These are phyloP conservation scores for Drosophila neotestacea DNA, from an alignment of 2,888 invertebrate genomes.

Conservation along the genomic window DNA sequence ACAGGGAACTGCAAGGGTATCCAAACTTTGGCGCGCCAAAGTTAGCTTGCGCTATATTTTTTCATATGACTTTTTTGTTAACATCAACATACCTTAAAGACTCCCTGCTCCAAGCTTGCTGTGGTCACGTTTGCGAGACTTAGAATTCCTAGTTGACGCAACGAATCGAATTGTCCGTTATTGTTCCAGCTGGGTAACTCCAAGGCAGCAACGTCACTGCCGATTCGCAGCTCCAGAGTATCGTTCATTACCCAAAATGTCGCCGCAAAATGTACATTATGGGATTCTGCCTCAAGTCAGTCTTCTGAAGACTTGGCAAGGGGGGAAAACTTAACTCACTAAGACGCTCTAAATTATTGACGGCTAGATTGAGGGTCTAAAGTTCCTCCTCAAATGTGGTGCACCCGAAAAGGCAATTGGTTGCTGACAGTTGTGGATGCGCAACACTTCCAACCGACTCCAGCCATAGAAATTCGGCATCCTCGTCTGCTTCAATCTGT, in stretches of 20 bases:
- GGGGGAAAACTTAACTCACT: slow-evolving; percentile 90
- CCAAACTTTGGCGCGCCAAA: too few relatives aligned
- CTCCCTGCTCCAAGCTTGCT: slow-evolving; percentile 86
- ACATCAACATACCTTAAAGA: slow-evolving; percentile 81
- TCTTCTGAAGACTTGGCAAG: slow-evolving; percentile 88
- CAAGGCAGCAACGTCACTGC: slow-evolving; percentile 86
- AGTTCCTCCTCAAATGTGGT: slow-evolving; percentile 86
- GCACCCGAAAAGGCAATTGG: slow-evolving; percentile 90
- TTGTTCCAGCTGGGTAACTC: slow-evolving; percentile 85
- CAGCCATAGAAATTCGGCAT: slow-evolving; percentile 84
- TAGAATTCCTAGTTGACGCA: too few relatives aligned
- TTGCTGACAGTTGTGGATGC: slow-evolving; percentile 87
- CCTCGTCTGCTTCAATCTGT: slow-evolving; percentile 86
- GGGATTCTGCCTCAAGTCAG: slow-evolving; percentile 90
- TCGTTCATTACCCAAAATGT: slow-evolving; percentile 90
- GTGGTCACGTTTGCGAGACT: too few relatives aligned
- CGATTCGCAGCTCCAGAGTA: slow-evolving; percentile 87
- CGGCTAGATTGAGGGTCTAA: slow-evolving; percentile 87
- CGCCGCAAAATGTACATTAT: slow-evolving; percentile 88
- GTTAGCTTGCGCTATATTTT: too few relatives aligned
- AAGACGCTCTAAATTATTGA: slow-evolving; percentile 89
- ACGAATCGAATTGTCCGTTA: too few relatives aligned
- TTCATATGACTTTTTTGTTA: too few relatives aligned
- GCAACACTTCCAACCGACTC: slow-evolving; percentile 86
- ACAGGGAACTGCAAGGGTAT: too few relatives aligned